A percentile compares a stretch with the other conserved stretches of the same genome.
These are phyloP conservation scores for Deroptyus accipitrinus DNA, from an alignment of 2,113 vertebrate genomes.

Conservation along the genomic window DNA sequence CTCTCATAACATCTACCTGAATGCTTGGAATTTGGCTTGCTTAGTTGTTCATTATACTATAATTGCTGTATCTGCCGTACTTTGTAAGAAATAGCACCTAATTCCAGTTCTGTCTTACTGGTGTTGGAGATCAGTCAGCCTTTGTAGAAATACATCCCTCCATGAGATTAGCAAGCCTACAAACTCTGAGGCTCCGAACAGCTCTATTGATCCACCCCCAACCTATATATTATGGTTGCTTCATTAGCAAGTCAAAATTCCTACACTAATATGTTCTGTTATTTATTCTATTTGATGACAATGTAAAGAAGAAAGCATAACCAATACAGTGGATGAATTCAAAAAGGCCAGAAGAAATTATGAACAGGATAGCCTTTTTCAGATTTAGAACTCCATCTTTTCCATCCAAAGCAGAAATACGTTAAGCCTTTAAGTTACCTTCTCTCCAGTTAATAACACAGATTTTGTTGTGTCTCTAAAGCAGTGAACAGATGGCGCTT, in stretches of 20 bases:
- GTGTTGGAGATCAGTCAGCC: background rate
- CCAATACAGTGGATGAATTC: background rate
- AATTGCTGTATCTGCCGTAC: background rate
- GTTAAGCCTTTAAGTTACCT: background rate
- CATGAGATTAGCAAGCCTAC: background rate
- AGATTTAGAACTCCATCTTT: background rate
- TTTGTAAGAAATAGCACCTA: background rate
- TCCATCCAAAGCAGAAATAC: background rate
- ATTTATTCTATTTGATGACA: background rate
- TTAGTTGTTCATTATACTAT: background rate
- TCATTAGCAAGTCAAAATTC: background rate
- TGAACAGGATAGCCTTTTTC: background rate
- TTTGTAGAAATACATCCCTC: background rate
- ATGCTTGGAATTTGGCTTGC: background rate
- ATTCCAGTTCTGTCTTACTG: background rate
- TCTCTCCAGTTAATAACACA: background rate
- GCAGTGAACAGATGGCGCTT: slow-evolving; percentile 15
- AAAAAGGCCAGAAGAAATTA: fast-evolving
- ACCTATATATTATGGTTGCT: background rate
- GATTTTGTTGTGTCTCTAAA: background rate
- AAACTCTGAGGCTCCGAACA: background rate
- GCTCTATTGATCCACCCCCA: background rate
- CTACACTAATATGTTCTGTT: background rate
- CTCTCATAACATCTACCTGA: background rate
- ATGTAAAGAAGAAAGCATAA: background rate